Conservation (phyloP, 30 jellyfish, hydroid and myxozoan species). For the Aurelia aurita region DNA sequence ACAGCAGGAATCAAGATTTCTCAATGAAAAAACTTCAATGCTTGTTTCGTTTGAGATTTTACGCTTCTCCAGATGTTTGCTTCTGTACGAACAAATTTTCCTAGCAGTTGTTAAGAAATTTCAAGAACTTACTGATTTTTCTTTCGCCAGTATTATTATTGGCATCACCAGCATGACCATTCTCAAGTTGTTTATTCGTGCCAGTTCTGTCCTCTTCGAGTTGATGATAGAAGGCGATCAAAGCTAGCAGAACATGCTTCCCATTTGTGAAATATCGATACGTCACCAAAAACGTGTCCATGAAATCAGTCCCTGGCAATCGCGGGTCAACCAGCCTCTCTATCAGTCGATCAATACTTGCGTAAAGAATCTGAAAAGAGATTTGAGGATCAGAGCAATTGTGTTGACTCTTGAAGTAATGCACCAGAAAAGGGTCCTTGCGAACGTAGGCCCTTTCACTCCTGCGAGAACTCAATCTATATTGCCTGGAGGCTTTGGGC, state of each 20-base stretch:
- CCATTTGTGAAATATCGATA: conserved; percentile 87
- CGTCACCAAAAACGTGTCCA: conserved; percentile 93
- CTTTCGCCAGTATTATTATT: conserved; percentile 16
- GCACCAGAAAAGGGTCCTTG: background rate
- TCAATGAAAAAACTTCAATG: too few species aligned
- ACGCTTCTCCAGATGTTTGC: too few species aligned
- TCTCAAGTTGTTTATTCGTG: background rate
- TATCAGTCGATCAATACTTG: conserved; percentile 90
- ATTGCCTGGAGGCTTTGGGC: too few species aligned
- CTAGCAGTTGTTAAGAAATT: too few species aligned
- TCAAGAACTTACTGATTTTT: conserved; percentile 19
- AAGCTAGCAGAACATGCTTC: conserved; percentile 72
- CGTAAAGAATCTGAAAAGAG: conserved; percentile 84
- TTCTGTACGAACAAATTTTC: too few species aligned
- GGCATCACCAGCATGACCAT: background rate
- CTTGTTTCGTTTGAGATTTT: too few species aligned
- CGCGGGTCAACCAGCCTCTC: conserved; percentile 97
- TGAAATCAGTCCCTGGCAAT: conserved; percentile 93
- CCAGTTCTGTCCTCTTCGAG: conserved; percentile 68
- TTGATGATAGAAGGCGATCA: conserved; percentile 69
- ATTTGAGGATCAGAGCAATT: background rate
- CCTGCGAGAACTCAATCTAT: too few species aligned
- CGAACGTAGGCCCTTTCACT: background rate
- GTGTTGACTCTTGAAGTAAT: background rate
- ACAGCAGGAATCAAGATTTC: too few species aligned